Conservation (phyloP, 2,113 vertebrate genomes). For the Elephantulus edwardii region DNA sequence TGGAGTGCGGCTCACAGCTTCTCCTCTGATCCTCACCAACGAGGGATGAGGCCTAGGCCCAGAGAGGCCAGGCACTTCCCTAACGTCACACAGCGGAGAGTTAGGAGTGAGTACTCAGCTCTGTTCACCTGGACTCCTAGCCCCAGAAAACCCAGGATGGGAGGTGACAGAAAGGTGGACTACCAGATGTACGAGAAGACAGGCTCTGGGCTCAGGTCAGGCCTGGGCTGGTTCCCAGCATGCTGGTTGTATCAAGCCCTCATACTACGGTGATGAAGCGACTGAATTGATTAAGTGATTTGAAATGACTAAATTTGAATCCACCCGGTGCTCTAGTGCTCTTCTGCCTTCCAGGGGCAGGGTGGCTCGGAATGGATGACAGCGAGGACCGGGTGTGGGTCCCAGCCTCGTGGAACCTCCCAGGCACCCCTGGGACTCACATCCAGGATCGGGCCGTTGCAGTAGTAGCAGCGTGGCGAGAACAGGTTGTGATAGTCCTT, state of each 20-base stretch:
- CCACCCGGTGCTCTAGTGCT: too few relatives aligned
- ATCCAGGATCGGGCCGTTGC: conserved; percentile 97
- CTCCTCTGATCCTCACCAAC: not conserved
- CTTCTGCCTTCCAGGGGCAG: too few relatives aligned
- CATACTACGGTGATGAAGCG: not conserved
- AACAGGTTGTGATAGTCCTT: conserved; percentile 98
- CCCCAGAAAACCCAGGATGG: not conserved
- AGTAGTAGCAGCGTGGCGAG: conserved; percentile 98
- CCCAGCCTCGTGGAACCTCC: rapidly evolving
- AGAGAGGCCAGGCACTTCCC: not conserved
- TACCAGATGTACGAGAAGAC: rapidly evolving
- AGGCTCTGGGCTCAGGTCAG: rapidly evolving
- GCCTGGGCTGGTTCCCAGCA: not conserved
- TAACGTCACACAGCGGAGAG: not conserved
- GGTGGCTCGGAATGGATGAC: too few relatives aligned
- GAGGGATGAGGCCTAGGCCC: not conserved
- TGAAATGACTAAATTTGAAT: too few relatives aligned
- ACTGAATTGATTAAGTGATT: too few relatives aligned
- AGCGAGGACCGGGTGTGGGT: not conserved
- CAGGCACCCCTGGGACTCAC: conserved; percentile 83
- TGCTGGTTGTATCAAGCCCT: not conserved
- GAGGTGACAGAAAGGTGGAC: not conserved
- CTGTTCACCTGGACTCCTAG: not conserved
- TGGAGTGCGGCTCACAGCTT: rapidly evolving
- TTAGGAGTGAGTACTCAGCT: rapidly evolving